Base-by-base conservation (phyloP, 2,113 vertebrate genomes). In the Xiphorhynchus elegans region DNA sequence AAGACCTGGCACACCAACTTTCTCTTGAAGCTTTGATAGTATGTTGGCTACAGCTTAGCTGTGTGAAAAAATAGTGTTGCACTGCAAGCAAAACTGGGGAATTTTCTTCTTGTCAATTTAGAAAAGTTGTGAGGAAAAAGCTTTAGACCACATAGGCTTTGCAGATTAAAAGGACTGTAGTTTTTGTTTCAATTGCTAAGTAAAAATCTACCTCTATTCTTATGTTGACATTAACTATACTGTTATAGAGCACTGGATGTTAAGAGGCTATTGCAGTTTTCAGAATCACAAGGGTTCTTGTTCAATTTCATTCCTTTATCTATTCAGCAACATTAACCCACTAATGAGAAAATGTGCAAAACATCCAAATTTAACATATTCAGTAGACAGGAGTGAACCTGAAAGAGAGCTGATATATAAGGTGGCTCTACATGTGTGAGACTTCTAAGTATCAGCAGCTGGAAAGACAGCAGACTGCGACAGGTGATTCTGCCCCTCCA, bases 1-100 rank as follows among this genome's bases (percentile, higher is more conserved):
- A 58, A 96, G 89, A 66, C 60, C 72, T 93, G 55, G 83, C 91
- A 76, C 62, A 44, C 75, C 79, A 83, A 62, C 72, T 88, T 92
- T 50, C n/a, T 87, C 93, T 92, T 93, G 87, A 94, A 97, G 87
- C 58, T 95, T 90, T 94, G 93, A 95, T 83, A 84, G 85, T 44
- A 66, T 56, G 35, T 91, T 96, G 93, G 89, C 81, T 76, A 13
- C 25, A 77, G 58, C 75, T 87, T 93, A 92, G 39, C 72, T 62
- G 42, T 85, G 66, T 87, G 90, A 93, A 93, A 93, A 75, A 96
- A 92, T 91, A 94, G 76, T 78, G 52, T 80, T 93, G 83, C 90
- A 89, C 55, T 77, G 81, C 92, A 96, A 94, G 78, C 69, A 96
- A 87, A 95, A 72, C 0, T 44, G 76, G 52, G 62, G 53, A 85